Evolutionary conservation across 2,797 vertebrate species (phyloP), one percentile per base, ranked within the genome.

Genomic region (Melopsittacus undulatus): DNA sequence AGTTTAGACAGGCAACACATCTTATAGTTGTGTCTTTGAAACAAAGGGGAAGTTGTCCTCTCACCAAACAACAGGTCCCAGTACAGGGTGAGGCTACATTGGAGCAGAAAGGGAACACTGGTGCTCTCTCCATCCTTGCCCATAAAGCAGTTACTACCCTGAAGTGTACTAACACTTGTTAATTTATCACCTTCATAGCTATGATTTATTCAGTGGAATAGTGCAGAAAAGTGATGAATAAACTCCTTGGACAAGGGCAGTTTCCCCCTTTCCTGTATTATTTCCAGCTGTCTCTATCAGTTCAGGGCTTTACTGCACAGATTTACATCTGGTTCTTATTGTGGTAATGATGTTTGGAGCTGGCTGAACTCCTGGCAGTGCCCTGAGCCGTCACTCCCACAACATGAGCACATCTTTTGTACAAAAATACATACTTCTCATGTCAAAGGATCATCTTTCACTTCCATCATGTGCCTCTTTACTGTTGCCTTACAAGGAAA

Each of bases 321-420:
- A 64, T 92, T 94, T 94, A 70, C 80, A 92, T 87, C 90, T 92
- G 90, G 68, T 90, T 94, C 83, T 80, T 82, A 91, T 95, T 94
- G 54, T 74, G 51, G 70, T 83, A 87, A 89, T 78, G 66, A 88
- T 64, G 63, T 84, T 70, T 88, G 34, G 18, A 84, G 61, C 56
- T 61, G 77, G 59, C 42, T 83, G 73, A 94, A 66, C 59, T 84
- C 27, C 57, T 89, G 83, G 76, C 87, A 92, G 76, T 75, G 84
- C 68, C 91, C 86, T 91, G 85, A 94, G 89, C 80, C 80, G 27
- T 52, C 63, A 38, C 57, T 94, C 86, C 70, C 76, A 92, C 18
- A 88, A 83, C 63, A 89, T 8, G 26, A 95, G 83, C 62, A 79
- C 51, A 87, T 73, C 69, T 84, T 90, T 40, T 86, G 59, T 69